Evolutionary conservation across 2,888 invertebrate genomes (phyloP), one percentile per base, ranked within the genome.

Genomic region (Xestia c-nigrum): DNA sequence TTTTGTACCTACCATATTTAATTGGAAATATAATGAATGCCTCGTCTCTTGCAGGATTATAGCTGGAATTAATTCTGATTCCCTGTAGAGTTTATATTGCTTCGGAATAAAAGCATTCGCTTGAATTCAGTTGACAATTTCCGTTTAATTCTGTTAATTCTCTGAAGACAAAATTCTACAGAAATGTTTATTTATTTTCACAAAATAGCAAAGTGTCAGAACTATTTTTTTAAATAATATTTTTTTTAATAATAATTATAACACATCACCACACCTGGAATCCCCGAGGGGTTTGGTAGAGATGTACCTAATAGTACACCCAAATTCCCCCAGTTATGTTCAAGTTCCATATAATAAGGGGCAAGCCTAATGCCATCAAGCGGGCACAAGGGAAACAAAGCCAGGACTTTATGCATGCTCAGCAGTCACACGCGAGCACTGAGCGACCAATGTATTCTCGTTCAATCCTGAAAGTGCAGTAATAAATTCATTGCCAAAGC

Each of bases 1-100:
- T 66, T 68, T 76, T 63, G n/a, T 55, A 6, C n/a, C 50, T 46
- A n/a, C 16, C 14, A n/a, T 77, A 52, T 67, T 43, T 65, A 74
- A 72, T 74, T 74, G 21, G 21, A 76, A 80, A 77, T 72, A 74
- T 81, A 70, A 81, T 77, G 61, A 72, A 61, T 46, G 38, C 67
- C 38, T 61, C 55, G 14, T 63, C 81, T 72, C 63, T 65, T 70
- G 55, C 12, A 71, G 50, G 52, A 74, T 77, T 80, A 59, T 10
- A 38, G 59, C 59, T 50, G 50, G 16, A 40, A 74, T 77, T 72
- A 50, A 76, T 72, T 79, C 52, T 9, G 69, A 70, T 67, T 68
- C 72, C 64, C 64, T 31, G 40, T 40, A n/a, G 50, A 55, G 40
- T 52, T 72, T 24, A 47, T 63, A 47, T 65, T 67, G 68, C 61